Conservation (phyloP, 2,797 vertebrate species). For the Eidolon dupreanum region DNA sequence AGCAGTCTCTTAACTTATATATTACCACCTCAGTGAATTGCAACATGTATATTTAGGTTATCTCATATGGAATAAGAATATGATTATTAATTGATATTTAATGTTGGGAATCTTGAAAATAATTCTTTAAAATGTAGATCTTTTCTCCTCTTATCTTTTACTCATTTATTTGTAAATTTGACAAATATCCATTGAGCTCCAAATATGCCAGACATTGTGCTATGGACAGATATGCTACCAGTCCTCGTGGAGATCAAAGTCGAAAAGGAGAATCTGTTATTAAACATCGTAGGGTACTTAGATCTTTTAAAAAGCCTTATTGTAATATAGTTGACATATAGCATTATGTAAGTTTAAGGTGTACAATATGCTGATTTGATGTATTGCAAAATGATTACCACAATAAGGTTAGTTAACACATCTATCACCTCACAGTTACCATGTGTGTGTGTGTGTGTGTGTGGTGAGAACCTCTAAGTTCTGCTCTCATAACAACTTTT, state of each 20-base stretch:
- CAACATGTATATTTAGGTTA: background rate
- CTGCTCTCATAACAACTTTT: background rate
- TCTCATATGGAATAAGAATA: conserved; percentile 1
- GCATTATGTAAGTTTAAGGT: background rate
- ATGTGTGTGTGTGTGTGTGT: background rate
- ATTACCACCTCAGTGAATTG: background rate
- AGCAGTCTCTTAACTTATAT: background rate
- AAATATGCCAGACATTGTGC: background rate
- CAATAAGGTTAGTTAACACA: background rate
- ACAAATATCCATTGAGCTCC: background rate
- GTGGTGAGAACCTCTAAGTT: background rate
- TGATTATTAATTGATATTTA: conserved; percentile 6
- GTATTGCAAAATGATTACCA: background rate
- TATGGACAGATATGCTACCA: background rate
- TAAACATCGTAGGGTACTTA: background rate
- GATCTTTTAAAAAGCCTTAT: background rate
- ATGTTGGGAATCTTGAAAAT: conserved; percentile 9
- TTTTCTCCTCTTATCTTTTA: background rate
- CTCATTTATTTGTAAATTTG: background rate
- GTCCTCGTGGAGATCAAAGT: background rate
- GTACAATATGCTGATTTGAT: background rate
- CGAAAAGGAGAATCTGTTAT: background rate
- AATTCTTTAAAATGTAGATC: conserved; percentile 35
- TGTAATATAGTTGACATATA: background rate
- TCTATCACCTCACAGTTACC: background rate